Evolutionary conservation across 1,140 invertebrate genomes (phyloP).

Genomic region (Diorhabda sublineata): DNA sequence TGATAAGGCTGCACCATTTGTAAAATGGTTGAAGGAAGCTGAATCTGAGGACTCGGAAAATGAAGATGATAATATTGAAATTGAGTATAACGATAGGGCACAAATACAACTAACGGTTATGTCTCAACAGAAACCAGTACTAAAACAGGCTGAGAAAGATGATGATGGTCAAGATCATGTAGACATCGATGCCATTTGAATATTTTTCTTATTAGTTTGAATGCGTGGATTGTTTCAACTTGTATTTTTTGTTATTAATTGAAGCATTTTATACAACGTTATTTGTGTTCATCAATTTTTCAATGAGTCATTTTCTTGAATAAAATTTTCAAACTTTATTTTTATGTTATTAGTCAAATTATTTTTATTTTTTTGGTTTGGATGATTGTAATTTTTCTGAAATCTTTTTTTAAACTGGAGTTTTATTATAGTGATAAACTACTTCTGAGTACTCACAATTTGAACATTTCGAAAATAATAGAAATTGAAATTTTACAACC

Average conservation of each 20-base stretch:
- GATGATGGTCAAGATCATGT: conserved; percentile 73
- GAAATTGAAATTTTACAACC: too few species aligned
- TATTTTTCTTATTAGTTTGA: conserved; percentile 2
- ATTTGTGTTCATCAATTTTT: too few species aligned
- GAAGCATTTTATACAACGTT: not conserved
- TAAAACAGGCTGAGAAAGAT: conserved; percentile 53
- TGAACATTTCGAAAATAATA: too few species aligned
- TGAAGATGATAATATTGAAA: conserved; percentile 52
- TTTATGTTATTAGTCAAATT: too few species aligned
- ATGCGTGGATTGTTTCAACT: not conserved
- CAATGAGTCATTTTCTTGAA: too few species aligned
- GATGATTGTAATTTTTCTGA: too few species aligned
- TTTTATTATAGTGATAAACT: too few species aligned
- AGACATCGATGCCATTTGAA: conserved; percentile 90
- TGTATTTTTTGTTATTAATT: conserved; percentile 16
- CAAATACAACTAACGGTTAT: conserved; percentile 64
- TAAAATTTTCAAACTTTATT: too few species aligned
- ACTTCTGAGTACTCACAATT: too few species aligned
- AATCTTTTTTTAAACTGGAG: too few species aligned
- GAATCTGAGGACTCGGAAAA: conserved; percentile 82
- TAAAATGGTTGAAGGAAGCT: conserved; percentile 95
- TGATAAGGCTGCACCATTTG: conserved; percentile 85
- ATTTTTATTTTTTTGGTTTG: too few species aligned
- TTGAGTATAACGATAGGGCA: conserved; percentile 84
- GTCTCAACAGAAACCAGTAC: conserved; percentile 49